phyloP scores from a whole-genome alignment of 2,888 invertebrate species.

The Iselma pallidipennis region DNA sequence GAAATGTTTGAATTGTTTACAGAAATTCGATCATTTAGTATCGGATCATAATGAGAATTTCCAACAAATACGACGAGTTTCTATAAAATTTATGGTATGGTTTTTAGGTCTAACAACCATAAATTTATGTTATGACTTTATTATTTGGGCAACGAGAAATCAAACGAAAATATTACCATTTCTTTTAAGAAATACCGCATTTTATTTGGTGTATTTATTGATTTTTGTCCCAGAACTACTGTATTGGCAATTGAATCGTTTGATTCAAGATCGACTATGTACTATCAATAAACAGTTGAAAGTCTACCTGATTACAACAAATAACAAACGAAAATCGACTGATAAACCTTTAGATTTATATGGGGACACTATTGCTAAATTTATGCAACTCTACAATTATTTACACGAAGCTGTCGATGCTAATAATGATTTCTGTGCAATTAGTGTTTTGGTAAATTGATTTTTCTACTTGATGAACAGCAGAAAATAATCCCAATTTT shows the following conservation, averaged over 20 bases:
- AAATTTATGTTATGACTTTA: conserved; percentile 5
- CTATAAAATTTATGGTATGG: background rate
- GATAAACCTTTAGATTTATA: background rate
- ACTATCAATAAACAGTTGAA: background rate
- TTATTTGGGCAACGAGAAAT: conserved; percentile 1
- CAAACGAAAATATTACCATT: background rate
- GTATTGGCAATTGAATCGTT: conserved; percentile 9
- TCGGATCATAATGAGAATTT: background rate
- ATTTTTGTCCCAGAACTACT: conserved; percentile 11
- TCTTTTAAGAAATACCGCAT: conserved; percentile 7
- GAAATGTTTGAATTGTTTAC: conserved; percentile 1
- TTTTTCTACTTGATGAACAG: no score
- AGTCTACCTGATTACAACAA: background rate
- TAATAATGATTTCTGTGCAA: conserved; percentile 4
- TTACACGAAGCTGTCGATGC: conserved; percentile 1
- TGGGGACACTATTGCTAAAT: background rate
- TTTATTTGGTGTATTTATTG: conserved; percentile 11
- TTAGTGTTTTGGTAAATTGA: conserved; percentile 7
- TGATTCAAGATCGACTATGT: conserved; percentile 1
- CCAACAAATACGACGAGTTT: background rate
- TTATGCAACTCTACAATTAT: conserved; percentile 10
- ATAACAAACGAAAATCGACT: background rate
- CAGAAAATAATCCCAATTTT: no score
- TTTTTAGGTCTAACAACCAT: background rate
- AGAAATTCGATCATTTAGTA: conserved; percentile 8